Conservation (phyloP, 2,113 vertebrate genomes). For the Mixornis gularis region DNA sequence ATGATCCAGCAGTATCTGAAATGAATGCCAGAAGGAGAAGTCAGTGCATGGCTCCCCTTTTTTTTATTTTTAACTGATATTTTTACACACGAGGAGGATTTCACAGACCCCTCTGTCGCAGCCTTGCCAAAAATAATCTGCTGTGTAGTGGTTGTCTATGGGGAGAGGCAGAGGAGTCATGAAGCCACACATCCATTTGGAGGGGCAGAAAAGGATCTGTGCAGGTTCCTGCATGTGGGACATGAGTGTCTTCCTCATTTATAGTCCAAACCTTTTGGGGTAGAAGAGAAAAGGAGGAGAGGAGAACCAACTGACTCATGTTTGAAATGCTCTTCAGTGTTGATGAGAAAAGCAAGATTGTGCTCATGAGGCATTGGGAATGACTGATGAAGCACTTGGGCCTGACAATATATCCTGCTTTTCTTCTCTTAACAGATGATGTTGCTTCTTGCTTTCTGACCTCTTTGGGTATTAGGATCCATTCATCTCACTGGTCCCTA, state of each 20-base stretch:
- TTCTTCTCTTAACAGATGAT: background rate
- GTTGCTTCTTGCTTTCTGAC: background rate
- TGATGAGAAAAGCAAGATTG: background rate
- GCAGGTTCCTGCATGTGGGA: background rate
- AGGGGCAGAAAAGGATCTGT: background rate
- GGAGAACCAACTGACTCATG: background rate
- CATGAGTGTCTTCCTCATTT: background rate
- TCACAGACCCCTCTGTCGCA: background rate
- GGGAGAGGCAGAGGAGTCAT: background rate
- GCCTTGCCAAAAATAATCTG: background rate
- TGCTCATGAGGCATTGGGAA: background rate
- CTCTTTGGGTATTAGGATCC: background rate
- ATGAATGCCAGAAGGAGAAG: conserved; percentile 2
- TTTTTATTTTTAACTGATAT: conserved; percentile 16
- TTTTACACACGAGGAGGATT: background rate
- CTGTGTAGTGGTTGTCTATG: background rate
- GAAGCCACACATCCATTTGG: background rate
- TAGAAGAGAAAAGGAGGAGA: background rate
- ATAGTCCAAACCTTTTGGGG: background rate
- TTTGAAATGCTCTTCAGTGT: background rate
- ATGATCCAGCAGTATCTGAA: background rate
- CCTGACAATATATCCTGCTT: background rate
- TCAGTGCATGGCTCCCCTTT: background rate
- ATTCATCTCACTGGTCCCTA: background rate
- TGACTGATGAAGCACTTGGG: background rate